These are phyloP conservation scores for Tragelaphus imberbis DNA, from an alignment of 2,113 vertebrate species.

Conservation along the genomic window DNA sequence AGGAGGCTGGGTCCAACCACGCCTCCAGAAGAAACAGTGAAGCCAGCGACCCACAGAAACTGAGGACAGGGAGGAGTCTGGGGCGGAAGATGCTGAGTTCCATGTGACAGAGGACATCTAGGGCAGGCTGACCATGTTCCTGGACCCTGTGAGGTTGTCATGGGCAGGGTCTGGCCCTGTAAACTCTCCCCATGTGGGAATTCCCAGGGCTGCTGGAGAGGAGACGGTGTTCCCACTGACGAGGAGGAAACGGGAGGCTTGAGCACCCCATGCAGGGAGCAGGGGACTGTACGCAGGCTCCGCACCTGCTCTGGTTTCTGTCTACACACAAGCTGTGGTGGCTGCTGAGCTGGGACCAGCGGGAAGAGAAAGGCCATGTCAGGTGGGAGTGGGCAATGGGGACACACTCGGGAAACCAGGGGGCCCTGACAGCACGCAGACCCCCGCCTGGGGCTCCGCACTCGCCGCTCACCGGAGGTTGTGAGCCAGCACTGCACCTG, in stretches of 20 bases:
- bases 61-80: neutral
- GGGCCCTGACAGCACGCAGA: rapidly evolving
- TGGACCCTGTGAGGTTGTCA: neutral
- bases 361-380: neutral
- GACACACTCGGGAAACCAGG: neutral
- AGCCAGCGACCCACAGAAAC: rapidly evolving
- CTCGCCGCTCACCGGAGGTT: rapidly evolving
- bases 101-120: neutral
- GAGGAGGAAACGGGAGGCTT: neutral
- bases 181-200: neutral
- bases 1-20: neutral
- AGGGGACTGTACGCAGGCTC: neutral
- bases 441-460: rapidly evolving
- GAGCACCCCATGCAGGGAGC: neutral
- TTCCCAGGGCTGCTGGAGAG: neutral
- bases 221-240: rapidly evolving
- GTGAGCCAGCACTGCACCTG: neutral
- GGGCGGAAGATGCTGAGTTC: neutral
- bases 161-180: neutral
- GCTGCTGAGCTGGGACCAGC: neutral
- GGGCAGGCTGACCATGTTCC: neutral
- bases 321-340: neutral
- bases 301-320: neutral
- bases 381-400: neutral
- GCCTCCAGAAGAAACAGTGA: neutral